These are phyloP conservation scores for Fukomys damarensis DNA, from an alignment of 2,113 vertebrate species.

Conservation along the genomic window DNA sequence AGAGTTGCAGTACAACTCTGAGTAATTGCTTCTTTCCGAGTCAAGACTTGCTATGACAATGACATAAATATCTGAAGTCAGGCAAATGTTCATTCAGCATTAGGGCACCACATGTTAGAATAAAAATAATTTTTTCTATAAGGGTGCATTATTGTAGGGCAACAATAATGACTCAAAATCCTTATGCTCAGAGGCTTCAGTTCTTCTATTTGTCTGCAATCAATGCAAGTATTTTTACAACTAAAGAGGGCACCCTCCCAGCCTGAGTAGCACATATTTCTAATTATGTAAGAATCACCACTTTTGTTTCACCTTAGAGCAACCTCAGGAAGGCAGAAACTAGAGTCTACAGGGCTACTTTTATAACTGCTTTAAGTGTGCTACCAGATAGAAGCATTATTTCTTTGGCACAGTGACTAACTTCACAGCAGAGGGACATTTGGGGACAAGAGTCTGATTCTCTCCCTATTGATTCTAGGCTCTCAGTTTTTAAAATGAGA, in stretches of 20 bases:
- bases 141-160: neutral
- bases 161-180: neutral
- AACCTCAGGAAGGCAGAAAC: neutral
- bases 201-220: neutral
- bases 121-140: neutral
- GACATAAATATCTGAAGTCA: neutral
- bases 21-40: neutral
- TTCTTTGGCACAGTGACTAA: slow-evolving; percentile 42
- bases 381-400: neutral
- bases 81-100: neutral
- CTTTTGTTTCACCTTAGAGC: neutral
- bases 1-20: neutral
- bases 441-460: neutral
- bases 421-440: neutral
- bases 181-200: neutral
- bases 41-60: neutral
- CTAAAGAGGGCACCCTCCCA: neutral
- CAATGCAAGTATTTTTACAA: slow-evolving; percentile 10
- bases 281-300: neutral
- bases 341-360: neutral
- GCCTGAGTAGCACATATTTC: slow-evolving; percentile 12
- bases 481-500: slow-evolving; percentile 34
- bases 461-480: neutral
- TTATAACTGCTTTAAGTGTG: neutral
- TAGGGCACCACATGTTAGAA: neutral